Conservation (phyloP, 1,140 invertebrate genomes). For the Pomacea maculata region DNA sequence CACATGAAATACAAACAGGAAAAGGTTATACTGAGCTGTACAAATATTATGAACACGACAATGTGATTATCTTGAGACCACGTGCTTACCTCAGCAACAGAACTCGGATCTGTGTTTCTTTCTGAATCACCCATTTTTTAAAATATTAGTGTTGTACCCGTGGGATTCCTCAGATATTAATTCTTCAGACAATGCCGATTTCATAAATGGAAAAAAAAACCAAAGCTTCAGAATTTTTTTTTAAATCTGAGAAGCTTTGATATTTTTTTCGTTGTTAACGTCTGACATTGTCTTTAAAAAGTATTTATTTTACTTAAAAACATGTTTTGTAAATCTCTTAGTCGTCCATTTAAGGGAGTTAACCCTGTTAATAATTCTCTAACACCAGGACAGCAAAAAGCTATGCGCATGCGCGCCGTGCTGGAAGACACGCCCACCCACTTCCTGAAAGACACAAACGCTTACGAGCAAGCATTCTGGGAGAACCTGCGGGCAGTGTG, state of each 20-base stretch:
- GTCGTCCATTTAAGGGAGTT: background rate
- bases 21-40: too few species aligned
- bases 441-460: slow-evolving; percentile 27
- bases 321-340: background rate
- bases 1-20: too few species aligned
- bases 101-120: too few species aligned
- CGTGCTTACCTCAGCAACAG: too few species aligned
- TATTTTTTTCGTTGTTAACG: background rate
- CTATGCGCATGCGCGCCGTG: slow-evolving; percentile 26
- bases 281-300: background rate
- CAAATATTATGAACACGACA: too few species aligned
- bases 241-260: background rate
- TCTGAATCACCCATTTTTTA: too few species aligned
- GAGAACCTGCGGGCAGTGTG: slow-evolving; percentile 26
- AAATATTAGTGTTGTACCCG: too few species aligned
- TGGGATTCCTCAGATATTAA: too few species aligned
- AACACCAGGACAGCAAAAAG: slow-evolving; percentile 31
- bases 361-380: background rate
- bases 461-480: slow-evolving; percentile 43
- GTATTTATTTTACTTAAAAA: background rate
- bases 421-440: slow-evolving; percentile 24
- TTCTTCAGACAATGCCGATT: too few species aligned
- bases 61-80: too few species aligned
- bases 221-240: background rate
- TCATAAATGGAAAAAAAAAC: too few species aligned